Conservation (phyloP, 2,888 invertebrate genomes). For the Pachymerium ferrugineum region DNA sequence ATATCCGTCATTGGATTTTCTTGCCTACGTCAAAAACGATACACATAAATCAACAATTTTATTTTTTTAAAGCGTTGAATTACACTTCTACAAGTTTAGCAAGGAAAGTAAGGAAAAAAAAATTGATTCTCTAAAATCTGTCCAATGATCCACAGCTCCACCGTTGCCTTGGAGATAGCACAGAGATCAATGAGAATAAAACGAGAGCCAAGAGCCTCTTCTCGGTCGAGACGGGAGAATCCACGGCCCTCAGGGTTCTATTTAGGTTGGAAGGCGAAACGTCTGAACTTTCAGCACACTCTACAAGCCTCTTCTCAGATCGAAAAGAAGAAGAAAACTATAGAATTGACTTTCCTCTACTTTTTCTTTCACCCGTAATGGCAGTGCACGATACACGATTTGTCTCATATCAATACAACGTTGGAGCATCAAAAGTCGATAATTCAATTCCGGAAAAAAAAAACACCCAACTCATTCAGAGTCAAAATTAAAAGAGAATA, state of each 20-base stretch:
- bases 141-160: neutral
- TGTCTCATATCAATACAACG: no score
- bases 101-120: neutral
- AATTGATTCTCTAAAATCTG: constrained; percentile 6
- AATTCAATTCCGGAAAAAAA: no score
- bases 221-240: constrained; percentile 21
- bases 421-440: no score
- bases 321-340: neutral
- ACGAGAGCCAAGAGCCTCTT: constrained; percentile 21
- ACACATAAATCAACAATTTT: no score
- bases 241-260: constrained; percentile 18
- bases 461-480: no score
- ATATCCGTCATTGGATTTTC: no score
- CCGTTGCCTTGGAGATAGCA: neutral
- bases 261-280: constrained; percentile 9
- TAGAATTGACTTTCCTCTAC: neutral
- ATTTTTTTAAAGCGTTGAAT: no score
- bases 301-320: neutral
- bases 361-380: no score
- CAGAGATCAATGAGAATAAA: constrained; percentile 12
- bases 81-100: no score
- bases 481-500: no score
- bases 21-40: no score
- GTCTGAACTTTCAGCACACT: constrained; percentile 14
- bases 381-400: no score